Evolutionary conservation across 2,888 invertebrate species (phyloP).

Genomic region (Psylliodes chrysocephalus): DNA sequence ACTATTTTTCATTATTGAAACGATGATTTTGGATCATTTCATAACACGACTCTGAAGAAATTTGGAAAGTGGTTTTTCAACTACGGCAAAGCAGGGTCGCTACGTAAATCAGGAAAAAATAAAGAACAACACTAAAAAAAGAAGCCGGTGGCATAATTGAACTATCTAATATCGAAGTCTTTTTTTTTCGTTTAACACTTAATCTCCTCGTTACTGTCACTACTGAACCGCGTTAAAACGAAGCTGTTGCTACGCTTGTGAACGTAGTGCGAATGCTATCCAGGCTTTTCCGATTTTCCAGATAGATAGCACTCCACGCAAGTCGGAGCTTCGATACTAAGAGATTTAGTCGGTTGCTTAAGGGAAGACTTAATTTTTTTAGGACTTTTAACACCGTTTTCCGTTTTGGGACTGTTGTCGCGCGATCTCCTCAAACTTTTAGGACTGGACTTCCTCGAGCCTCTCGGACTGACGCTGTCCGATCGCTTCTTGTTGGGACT

Average conservation of each 20-base stretch:
- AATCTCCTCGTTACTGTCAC: conserved; percentile 54
- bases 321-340: conserved; percentile 75
- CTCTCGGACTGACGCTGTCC: conserved; percentile 46
- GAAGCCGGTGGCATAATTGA: conserved; percentile 13
- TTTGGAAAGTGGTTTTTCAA: conserved; percentile 17
- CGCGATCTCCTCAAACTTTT: conserved; percentile 55
- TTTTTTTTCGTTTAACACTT: conserved; percentile 53
- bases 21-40: no score
- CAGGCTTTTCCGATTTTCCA: conserved; percentile 65
- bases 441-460: conserved; percentile 46
- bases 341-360: conserved; percentile 65
- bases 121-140: conserved; percentile 23
- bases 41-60: no score
- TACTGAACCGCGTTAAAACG: conserved; percentile 44
- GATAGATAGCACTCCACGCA: conserved; percentile 80
- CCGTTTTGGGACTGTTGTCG: conserved; percentile 48
- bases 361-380: conserved; percentile 60
- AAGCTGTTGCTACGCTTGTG: conserved; percentile 48
- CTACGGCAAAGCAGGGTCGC: conserved; percentile 51
- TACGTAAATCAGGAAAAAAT: conserved; percentile 48
- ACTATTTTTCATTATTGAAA: no score
- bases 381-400: conserved; percentile 50
- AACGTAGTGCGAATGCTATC: conserved; percentile 55
- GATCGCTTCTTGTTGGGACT: conserved; percentile 48
- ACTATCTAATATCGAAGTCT: conserved; percentile 20